Conservation (phyloP, 2,888 invertebrate species). For the Auanema sp. region DNA sequence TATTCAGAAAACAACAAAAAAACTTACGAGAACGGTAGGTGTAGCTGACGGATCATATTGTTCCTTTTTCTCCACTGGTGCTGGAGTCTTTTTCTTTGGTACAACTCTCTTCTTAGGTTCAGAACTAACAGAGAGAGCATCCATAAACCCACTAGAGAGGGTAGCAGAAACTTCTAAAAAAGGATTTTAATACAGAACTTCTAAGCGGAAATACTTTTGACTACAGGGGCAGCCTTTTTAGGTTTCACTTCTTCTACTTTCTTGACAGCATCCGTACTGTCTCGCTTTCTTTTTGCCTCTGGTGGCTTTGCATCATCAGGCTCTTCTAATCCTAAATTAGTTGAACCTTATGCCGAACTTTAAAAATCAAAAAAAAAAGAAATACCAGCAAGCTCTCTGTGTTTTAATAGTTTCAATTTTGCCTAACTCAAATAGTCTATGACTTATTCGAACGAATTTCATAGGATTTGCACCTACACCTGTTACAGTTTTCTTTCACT, state of each 20-base stretch:
- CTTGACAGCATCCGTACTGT: not conserved
- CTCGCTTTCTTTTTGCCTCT: no score
- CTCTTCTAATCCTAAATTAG: no score
- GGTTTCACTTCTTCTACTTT: not conserved
- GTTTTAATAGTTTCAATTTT: no score
- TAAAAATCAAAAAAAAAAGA: no score
- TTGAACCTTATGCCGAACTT: no score
- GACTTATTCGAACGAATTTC: no score
- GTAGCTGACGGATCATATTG: conserved; percentile 1
- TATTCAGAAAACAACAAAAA: not conserved
- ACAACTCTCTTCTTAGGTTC: conserved; percentile 12
- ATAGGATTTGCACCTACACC: no score
- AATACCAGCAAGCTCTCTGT: no score
- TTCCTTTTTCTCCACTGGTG: not conserved
- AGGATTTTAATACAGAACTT: no score
- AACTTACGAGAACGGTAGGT: conserved; percentile 15
- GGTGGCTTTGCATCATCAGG: no score
- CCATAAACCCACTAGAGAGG: conserved; percentile 20
- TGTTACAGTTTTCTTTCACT: no score
- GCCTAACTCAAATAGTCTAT: no score
- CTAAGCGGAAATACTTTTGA: not conserved
- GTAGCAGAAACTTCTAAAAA: conserved; percentile 5
- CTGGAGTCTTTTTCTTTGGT: not conserved
- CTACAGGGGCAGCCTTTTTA: not conserved
- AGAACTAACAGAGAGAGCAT: conserved; percentile 10